Conservation (phyloP, 2,113 vertebrate genomes). For the Vimba vimba region DNA sequence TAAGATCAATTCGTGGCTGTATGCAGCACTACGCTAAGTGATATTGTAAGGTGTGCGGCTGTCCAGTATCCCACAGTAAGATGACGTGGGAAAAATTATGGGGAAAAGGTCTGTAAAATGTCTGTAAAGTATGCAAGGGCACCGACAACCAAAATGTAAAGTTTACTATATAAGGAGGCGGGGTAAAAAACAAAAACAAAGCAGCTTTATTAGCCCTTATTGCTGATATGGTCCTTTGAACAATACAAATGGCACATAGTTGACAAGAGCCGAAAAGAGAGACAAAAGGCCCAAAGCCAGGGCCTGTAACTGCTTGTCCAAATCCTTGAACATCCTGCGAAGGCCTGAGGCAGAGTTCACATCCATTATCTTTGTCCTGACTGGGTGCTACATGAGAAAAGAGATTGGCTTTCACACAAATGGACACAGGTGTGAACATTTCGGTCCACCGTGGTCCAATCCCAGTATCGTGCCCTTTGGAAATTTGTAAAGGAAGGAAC, state of each 20-base stretch:
- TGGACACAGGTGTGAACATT: slow-evolving; percentile 46
- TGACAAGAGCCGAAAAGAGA: slow-evolving; percentile 17
- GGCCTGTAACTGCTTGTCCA: slow-evolving; percentile 52
- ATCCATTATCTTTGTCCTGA: slow-evolving; percentile 38
- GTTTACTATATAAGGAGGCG: not conserved
- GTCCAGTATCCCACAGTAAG: not conserved
- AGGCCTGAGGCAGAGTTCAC: slow-evolving; percentile 40
- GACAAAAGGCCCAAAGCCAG: slow-evolving; percentile 27
- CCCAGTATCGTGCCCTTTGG: not conserved
- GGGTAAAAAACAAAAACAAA: not conserved
- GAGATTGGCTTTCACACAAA: slow-evolving; percentile 47
- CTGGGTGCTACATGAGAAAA: slow-evolving; percentile 45
- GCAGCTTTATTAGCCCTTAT: slow-evolving; percentile 10
- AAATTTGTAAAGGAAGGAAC: not conserved
- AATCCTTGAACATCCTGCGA: slow-evolving; percentile 25
- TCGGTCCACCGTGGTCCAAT: not conserved
- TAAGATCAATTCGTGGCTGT: not conserved
- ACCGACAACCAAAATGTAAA: not conserved
- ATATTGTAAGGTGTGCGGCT: slow-evolving; percentile 30
- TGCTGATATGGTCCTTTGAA: slow-evolving; percentile 22
- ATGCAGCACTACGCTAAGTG: not conserved
- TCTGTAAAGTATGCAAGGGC: not conserved
- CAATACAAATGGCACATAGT: slow-evolving; percentile 40
- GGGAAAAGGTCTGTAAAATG: not conserved
- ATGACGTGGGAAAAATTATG: not conserved